Evolutionary conservation across 2,113 vertebrate species (phyloP).

Genomic region (Xenopus tropicalis): UCB_Xtro_10.0 CM004443.2:141002501-141003000

Average conservation of each 20-base stretch:
- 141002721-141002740: conserved; percentile 25
- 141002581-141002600: too few relatives aligned
- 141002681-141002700: too few relatives aligned
- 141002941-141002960: conserved; percentile 24
- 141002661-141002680: too few relatives aligned
- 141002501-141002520: too few relatives aligned
- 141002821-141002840: not conserved
- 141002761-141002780: conserved; percentile 17
- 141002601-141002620: too few relatives aligned
- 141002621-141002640: too few relatives aligned
- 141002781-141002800: conserved; percentile 14
- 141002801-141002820: conserved; percentile 25
- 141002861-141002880: not conserved
- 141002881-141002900: conserved; percentile 2
- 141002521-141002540: too few relatives aligned
- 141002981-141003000: conserved; percentile 3
- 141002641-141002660: too few relatives aligned
- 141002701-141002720: not conserved
- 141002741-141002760: conserved; percentile 34
- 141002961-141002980: conserved; percentile 19
- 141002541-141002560: too few relatives aligned
- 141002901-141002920: conserved; percentile 2
- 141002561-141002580: too few relatives aligned
- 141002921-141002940: conserved; percentile 5
- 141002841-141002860: not conserved